Conservation (phyloP, 2,888 invertebrate genomes). For the Meteorus cinctellus region DNA sequence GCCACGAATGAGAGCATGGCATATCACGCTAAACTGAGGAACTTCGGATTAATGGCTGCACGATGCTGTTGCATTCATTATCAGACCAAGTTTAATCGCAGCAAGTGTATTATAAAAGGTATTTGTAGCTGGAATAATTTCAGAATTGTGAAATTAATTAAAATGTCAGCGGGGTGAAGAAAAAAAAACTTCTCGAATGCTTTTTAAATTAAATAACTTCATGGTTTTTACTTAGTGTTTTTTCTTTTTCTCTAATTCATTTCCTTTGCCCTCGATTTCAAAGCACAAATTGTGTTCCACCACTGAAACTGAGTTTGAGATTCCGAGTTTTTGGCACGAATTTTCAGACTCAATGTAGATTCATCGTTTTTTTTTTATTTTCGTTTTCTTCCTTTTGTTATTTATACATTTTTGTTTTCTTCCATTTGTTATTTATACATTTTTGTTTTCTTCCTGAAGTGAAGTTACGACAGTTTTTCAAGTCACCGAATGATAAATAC, state of each 20-base stretch:
- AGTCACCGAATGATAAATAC: conserved; percentile 36
- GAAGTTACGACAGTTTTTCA: conserved; percentile 35
- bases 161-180: background rate
- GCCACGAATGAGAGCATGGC: conserved; percentile 23
- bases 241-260: background rate
- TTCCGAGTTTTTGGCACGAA: conserved; percentile 3
- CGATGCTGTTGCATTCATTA: conserved; percentile 28
- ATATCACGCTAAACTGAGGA: conserved; percentile 30
- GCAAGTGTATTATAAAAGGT: background rate
- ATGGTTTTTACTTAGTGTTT: background rate
- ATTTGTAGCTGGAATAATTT: conserved; percentile 20
- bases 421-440: background rate
- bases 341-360: background rate
- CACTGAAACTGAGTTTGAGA: background rate
- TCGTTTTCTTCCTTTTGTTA: conserved; percentile 2
- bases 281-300: background rate
- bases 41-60: conserved; percentile 33
- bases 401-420: background rate
- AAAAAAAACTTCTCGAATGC: background rate
- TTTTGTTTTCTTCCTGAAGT: background rate
- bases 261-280: background rate
- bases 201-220: background rate
- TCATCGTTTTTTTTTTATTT: background rate
- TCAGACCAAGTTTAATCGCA: conserved; percentile 11
- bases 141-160: conserved; percentile 26